Evolutionary conservation across 2,888 invertebrate species (phyloP).

Genomic region (Euzophera pinguis): DNA sequence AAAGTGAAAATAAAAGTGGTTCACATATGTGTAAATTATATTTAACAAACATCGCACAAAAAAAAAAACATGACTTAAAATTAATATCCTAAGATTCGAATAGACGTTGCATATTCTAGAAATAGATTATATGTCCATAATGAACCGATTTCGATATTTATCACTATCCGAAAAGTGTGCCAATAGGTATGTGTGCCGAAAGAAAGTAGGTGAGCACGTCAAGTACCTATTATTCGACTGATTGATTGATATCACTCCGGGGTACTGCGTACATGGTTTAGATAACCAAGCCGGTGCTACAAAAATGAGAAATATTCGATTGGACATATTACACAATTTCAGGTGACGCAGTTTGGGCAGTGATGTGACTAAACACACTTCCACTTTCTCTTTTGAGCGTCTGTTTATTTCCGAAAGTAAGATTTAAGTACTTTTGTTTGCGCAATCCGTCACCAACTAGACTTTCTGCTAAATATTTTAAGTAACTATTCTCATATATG

Average conservation of each 20-base stretch:
- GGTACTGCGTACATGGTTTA: conserved; percentile 32
- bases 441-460: no score
- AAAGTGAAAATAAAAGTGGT: conserved; percentile 15
- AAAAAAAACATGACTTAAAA: not conserved
- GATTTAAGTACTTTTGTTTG: not conserved
- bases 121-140: conserved; percentile 6
- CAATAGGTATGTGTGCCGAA: conserved; percentile 50
- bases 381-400: conserved; percentile 4
- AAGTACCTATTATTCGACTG: conserved; percentile 41
- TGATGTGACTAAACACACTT: not conserved
- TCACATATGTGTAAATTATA: no score
- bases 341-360: not conserved
- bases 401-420: not conserved
- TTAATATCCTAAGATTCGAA: not conserved
- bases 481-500: no score
- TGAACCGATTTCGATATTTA: conserved; percentile 26
- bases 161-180: conserved; percentile 45
- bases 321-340: conserved; percentile 9
- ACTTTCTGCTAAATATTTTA: no score
- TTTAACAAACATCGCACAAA: no score
- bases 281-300: conserved; percentile 21
- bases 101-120: not conserved
- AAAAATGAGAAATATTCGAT: not conserved
- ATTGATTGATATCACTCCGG: conserved; percentile 50
- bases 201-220: conserved; percentile 54